Conservation (phyloP, 1,140 invertebrate genomes). For the Bathynomus jamesi region DNA sequence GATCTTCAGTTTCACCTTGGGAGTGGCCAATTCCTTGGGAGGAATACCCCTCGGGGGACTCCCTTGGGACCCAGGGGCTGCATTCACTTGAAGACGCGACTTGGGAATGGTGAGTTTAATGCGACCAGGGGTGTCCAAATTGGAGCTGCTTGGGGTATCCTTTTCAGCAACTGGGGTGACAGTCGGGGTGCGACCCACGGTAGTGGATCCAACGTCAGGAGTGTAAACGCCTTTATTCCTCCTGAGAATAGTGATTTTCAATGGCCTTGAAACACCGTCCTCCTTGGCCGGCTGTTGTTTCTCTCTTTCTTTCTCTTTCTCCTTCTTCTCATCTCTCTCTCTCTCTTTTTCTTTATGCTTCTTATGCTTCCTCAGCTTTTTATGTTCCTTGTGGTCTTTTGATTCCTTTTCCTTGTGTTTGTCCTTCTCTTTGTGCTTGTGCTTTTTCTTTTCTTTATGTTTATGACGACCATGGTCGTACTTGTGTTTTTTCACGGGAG, state of each 20-base stretch:
- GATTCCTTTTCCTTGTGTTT: constrained; percentile 43
- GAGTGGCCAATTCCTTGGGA: constrained; percentile 37
- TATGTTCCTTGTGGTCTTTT: constrained; percentile 45
- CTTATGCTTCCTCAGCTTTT: constrained; percentile 39
- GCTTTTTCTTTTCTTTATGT: constrained; percentile 38
- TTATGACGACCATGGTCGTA: constrained; percentile 29
- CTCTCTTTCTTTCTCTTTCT: constrained; percentile 10
- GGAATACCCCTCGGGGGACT: constrained; percentile 36
- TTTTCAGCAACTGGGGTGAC: constrained; percentile 26
- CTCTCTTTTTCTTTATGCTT: constrained; percentile 29
- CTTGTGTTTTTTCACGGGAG: constrained; percentile 53
- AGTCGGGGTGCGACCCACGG: constrained; percentile 36
- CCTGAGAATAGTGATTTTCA: constrained; percentile 60
- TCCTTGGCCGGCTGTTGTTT: constrained; percentile 14
- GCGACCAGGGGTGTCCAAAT: constrained; percentile 40
- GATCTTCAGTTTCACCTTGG: constrained; percentile 39
- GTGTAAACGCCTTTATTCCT: constrained; percentile 53
- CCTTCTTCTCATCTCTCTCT: constrained; percentile 25
- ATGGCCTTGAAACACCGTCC: constrained; percentile 44
- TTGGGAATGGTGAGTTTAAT: constrained; percentile 59
- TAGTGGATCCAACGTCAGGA: constrained; percentile 39
- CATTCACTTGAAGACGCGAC: constrained; percentile 49
- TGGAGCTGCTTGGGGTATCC: constrained; percentile 5
- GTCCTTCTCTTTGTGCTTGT: constrained; percentile 59
- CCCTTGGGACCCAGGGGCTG: constrained; percentile 31